phyloP scores from a whole-genome alignment of 2,797 vertebrate genomes.

The Morelia viridis region DNA sequence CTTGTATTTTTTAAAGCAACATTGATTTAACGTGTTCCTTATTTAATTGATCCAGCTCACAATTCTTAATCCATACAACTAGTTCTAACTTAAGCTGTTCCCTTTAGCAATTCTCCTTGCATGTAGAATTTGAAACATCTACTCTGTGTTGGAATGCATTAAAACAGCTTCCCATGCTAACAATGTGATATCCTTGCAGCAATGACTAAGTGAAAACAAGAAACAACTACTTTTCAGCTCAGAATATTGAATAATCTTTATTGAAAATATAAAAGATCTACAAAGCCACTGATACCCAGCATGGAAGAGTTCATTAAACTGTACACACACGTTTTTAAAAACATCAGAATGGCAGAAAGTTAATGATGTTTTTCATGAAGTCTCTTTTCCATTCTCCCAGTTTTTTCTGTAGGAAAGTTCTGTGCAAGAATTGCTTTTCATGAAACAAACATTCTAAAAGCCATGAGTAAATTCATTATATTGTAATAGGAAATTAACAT shows the following conservation, averaged over 20 bases:
- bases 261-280: constrained; percentile 74
- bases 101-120: not conserved
- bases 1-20: not conserved
- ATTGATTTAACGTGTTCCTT: not conserved
- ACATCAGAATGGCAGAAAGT: constrained; percentile 66
- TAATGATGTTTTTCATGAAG: constrained; percentile 66
- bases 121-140: not conserved
- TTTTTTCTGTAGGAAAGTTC: constrained; percentile 75
- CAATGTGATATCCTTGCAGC: not conserved
- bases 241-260: constrained; percentile 73
- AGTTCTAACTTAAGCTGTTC: too few species aligned
- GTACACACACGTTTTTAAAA: constrained; percentile 63
- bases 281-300: constrained; percentile 72
- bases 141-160: not conserved
- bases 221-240: constrained; percentile 64
- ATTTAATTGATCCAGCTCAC: not conserved
- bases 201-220: constrained; percentile 60
- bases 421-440: constrained; percentile 82
- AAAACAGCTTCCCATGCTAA: not conserved
- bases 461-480: constrained; percentile 74
- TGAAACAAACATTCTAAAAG: constrained; percentile 69
- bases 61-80: not conserved
- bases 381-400: constrained; percentile 60
- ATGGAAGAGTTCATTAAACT: constrained; percentile 73
- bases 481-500: constrained; percentile 76